Evolutionary conservation across 1,140 invertebrate species (phyloP), one percentile per base, ranked within the genome.

Genomic region (Tachypleus tridentatus): DNA sequence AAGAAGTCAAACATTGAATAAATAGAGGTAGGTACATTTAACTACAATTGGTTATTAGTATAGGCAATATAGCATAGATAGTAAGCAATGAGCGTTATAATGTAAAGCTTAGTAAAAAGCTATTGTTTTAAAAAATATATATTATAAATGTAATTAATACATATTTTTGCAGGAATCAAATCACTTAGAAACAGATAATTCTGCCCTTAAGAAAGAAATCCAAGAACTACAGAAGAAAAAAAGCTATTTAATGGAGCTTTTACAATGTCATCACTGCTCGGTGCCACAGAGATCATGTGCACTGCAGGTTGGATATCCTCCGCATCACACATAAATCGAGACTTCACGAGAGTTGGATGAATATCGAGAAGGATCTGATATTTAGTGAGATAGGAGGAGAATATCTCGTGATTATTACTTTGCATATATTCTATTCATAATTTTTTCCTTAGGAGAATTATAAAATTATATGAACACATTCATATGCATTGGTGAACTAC

Each of bases 161-260:
- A 53, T 62, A 48, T 61, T 50, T 57, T 67, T 61, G 48, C 84
- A 87, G 72, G 91, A 94, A 78, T 90, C 89, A 6, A 89, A 92
- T 76, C 83, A 84, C 3, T 76, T 93, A 10, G 89, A 93, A 75
- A 85, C 83, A n/a, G 88, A 92, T 75, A 94, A 94, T 74, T 82
- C 88, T 49, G 86, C 90, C 69, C 77, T 93, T 49, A 92, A 91
- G 75, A 82, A 82, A 29, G 88, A 92, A 74, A 86, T 90, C 57
- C 84, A 88, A 74, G 84, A 87, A 68, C 73, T 91, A 70, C 85
- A 88, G 76, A 83, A 82, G 5, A 85, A 90, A 71, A 83, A 83
- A 74, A 80, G 84, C 65, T 82, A 84, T 70, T 79, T 91, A 52
- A 81, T 87, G 65, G 86, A 88, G 66, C 86, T 89, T 81, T 76